phyloP scores from a whole-genome alignment of 2,888 invertebrate species.

The Amphipoea lucens region DNA sequence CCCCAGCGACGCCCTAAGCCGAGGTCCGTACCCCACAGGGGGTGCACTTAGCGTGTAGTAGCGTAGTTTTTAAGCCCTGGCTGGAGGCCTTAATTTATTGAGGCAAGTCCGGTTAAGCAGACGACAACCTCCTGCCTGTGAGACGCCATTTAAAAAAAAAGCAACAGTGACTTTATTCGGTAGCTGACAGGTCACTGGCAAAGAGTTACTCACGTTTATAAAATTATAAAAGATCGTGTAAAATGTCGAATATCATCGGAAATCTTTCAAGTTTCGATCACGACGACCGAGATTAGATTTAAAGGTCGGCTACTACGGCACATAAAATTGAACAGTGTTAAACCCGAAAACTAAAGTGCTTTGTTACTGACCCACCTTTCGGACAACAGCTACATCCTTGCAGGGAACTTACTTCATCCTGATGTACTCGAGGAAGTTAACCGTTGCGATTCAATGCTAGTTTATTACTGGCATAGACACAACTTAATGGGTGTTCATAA shows the following conservation, averaged over 20 bases:
- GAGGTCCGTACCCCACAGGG: neutral
- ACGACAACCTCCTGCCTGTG: too few relatives aligned
- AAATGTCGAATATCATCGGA: neutral
- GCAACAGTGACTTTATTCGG: neutral
- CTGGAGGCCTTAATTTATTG: too few relatives aligned
- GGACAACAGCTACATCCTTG: neutral
- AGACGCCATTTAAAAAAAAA: too few relatives aligned
- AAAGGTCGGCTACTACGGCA: neutral
- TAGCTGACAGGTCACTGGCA: neutral
- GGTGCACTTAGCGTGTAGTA: neutral
- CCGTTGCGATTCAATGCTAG: neutral
- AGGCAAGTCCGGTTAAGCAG: too few relatives aligned
- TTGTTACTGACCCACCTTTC: neutral
- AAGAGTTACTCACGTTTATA: neutral
- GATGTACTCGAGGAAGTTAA: neutral
- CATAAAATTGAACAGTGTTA: neutral
- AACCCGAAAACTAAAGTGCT: constrained; percentile 2
- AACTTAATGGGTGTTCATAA: neutral
- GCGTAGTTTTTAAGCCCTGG: neutral
- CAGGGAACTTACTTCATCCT: neutral
- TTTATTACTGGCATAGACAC: neutral
- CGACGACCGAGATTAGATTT: neutral
- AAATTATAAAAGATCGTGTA: neutral
- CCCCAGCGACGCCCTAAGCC: neutral
- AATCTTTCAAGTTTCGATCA: neutral